phyloP scores from a whole-genome alignment of 2,888 invertebrate genomes.

The Eupsilia transversa region DNA sequence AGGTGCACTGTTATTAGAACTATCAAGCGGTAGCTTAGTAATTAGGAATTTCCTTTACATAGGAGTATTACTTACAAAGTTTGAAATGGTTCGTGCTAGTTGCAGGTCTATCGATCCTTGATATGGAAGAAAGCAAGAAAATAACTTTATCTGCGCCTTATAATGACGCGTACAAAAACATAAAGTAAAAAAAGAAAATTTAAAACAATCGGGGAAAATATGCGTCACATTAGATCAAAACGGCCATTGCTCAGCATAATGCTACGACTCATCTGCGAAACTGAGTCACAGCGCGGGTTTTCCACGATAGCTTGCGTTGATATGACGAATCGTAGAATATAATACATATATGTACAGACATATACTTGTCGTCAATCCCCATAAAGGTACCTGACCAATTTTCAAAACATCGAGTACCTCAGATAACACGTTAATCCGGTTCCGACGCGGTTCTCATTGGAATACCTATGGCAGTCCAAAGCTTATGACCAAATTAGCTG shows the following conservation, averaged over 20 bases:
- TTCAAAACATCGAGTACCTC: neutral
- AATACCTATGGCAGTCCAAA: neutral
- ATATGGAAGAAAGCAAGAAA: neutral
- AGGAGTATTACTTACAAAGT: neutral
- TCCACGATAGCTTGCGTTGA: neutral
- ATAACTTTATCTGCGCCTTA: neutral
- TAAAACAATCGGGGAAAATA: neutral
- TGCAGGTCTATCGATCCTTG: too few species aligned
- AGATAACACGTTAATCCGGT: neutral
- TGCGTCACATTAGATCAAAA: neutral
- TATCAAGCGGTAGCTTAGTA: neutral
- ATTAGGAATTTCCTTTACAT: conserved; percentile 8
- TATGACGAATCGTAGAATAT: neutral
- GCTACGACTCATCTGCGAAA: neutral
- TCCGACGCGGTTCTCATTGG: neutral
- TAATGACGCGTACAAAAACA: neutral
- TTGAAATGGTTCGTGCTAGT: neutral
- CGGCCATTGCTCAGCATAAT: neutral
- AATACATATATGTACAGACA: neutral
- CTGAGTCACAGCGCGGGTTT: neutral
- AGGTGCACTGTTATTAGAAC: conserved; percentile 10
- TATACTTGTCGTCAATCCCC: too few species aligned
- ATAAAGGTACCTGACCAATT: neutral
- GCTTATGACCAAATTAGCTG: neutral
- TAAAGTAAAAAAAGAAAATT: neutral